Percentiles rank a stretch among this genome's conserved stretches.
Conservation (phyloP, 2,113 vertebrate species). For the Eptesicus fuscus region DNA sequence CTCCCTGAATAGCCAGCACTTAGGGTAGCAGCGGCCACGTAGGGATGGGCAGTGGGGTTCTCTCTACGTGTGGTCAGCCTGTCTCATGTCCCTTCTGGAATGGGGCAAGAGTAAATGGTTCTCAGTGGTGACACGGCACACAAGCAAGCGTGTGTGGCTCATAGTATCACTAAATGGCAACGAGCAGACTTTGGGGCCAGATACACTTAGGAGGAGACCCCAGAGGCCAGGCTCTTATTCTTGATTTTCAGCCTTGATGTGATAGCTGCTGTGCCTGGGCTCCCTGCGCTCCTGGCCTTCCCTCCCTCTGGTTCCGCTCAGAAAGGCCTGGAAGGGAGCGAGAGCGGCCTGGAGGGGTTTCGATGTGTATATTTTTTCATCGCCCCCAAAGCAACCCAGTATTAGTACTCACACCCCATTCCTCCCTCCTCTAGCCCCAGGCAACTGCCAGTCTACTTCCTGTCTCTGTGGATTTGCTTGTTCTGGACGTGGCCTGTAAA, state of each 20-base stretch:
- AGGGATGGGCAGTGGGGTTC: not conserved
- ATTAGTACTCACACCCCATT: too few relatives aligned
- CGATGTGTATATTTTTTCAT: not conserved
- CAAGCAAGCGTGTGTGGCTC: not conserved
- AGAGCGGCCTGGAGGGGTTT: not conserved
- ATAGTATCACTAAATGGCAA: not conserved
- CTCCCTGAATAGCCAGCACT: not conserved
- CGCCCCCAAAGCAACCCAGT: not conserved
- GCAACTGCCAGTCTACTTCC: not conserved
- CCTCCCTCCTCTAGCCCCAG: not conserved
- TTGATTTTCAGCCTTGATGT: not conserved
- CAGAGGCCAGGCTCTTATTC: not conserved
- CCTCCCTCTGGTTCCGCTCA: not conserved
- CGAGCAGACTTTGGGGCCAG: not conserved
- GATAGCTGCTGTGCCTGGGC: rapidly evolving
- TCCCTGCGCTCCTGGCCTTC: not conserved
- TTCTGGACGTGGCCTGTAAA: not conserved
- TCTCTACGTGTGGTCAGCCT: not conserved
- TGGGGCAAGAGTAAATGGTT: not conserved
- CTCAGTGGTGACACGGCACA: not conserved
- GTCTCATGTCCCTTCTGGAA: not conserved
- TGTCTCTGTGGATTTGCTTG: not conserved
- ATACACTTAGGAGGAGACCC: not conserved
- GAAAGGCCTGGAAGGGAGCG: not conserved
- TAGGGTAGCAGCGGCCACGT: not conserved